Conservation (phyloP, 1,140 invertebrate genomes). For the Pseudoatta argentina region DNA sequence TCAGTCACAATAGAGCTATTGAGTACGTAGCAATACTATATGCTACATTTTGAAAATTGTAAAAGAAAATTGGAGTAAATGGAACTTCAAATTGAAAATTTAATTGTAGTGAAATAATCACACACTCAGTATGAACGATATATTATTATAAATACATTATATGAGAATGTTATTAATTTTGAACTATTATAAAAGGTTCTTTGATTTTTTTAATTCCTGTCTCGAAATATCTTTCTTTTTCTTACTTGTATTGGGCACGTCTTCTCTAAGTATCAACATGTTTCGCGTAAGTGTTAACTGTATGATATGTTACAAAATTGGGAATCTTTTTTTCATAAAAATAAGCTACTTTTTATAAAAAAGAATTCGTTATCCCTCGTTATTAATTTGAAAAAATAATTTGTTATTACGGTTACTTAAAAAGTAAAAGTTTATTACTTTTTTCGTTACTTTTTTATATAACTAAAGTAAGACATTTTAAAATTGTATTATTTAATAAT, state of each 20-base stretch:
- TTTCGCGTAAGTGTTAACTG: slow-evolving; percentile 42
- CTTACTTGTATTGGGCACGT: not conserved
- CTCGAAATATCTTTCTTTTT: not conserved
- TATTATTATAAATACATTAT: slow-evolving; percentile 4
- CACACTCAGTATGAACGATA: too few relatives aligned
- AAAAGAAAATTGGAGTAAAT: not conserved
- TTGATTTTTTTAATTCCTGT: not conserved
- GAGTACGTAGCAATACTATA: not conserved
- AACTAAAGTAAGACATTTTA: too few relatives aligned
- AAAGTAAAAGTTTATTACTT: too few relatives aligned
- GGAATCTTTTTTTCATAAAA: too few relatives aligned
- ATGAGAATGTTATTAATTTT: not conserved
- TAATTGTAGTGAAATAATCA: not conserved
- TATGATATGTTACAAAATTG: too few relatives aligned
- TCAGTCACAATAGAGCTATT: slow-evolving; percentile 6
- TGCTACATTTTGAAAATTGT: not conserved
- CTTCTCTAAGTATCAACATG: not conserved
- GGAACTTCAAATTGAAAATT: not conserved
- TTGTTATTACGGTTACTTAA: too few relatives aligned
- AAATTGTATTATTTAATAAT: too few relatives aligned
- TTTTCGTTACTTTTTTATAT: too few relatives aligned
- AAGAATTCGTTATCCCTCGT: too few relatives aligned
- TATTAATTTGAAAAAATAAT: too few relatives aligned
- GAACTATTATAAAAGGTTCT: slow-evolving; percentile 7
- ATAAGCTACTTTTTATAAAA: too few relatives aligned